Conservation (phyloP, 2,888 invertebrate genomes). For the Willowsia nigromaculata region DNA sequence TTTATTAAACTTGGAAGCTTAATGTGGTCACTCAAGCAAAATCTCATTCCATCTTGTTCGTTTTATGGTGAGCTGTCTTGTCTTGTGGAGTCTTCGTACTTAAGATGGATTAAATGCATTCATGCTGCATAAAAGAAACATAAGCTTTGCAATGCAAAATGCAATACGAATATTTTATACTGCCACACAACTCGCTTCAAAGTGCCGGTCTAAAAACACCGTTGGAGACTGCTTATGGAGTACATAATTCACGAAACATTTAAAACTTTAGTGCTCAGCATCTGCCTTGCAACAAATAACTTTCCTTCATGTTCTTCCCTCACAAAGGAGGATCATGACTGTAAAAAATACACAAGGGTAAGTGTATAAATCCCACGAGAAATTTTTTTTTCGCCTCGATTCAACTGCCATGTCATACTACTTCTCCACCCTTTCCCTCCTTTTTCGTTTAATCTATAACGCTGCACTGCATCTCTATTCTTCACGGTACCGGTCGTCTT, state of each 20-base stretch:
- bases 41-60: constrained; percentile 23
- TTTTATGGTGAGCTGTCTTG: background rate
- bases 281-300: constrained; percentile 18
- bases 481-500: background rate
- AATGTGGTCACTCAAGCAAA: constrained; percentile 44
- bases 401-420: constrained; percentile 28
- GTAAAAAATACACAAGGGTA: background rate
- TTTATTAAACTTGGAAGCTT: constrained; percentile 26
- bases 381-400: constrained; percentile 54
- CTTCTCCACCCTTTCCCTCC: constrained; percentile 22
- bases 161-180: background rate
- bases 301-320: constrained; percentile 6
- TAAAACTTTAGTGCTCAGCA: constrained; percentile 9
- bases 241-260: constrained; percentile 30
- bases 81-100: background rate
- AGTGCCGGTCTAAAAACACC: background rate
- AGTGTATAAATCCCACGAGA: constrained; percentile 61
- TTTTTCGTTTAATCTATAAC: background rate
- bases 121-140: background rate
- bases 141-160: background rate
- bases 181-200: background rate
- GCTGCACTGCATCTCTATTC: background rate
- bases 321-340: background rate
- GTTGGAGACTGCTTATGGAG: background rate
- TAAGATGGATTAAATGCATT: constrained; percentile 34